Percentiles rank a stretch among this genome's conserved stretches.
phyloP scores from a whole-genome alignment of 2,797 vertebrate species.

The Stomatorhinus walkeri region DNA sequence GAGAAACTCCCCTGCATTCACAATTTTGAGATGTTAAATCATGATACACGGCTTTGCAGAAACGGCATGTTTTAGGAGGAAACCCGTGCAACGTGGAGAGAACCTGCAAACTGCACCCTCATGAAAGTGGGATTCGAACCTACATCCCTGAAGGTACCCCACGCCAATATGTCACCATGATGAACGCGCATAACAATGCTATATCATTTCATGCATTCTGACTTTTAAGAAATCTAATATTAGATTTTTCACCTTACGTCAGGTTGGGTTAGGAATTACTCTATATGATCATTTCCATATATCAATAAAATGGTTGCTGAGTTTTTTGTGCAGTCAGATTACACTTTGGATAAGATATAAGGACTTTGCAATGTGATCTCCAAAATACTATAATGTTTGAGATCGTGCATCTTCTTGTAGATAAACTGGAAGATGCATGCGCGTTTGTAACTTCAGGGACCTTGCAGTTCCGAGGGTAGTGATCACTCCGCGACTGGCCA shows the following conservation, averaged over 20 bases:
- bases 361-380: neutral
- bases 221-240: neutral
- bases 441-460: neutral
- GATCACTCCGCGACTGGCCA: slow-evolving; percentile 36
- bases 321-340: neutral
- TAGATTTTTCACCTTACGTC: neutral
- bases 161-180: neutral
- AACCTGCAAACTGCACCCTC: neutral
- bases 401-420: neutral
- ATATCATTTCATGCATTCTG: neutral
- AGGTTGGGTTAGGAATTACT: neutral
- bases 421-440: neutral
- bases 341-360: neutral
- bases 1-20: neutral
- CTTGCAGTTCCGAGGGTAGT: slow-evolving; percentile 70
- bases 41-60: neutral
- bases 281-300: neutral
- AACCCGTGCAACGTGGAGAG: neutral
- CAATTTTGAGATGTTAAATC: neutral
- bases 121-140: neutral
- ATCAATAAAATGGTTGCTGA: neutral
- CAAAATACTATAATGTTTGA: neutral
- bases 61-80: neutral
- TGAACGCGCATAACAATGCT: neutral
- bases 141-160: neutral